Base-by-base conservation (phyloP, 2,888 invertebrate genomes). In the Phanerotoma sp. region DNA sequence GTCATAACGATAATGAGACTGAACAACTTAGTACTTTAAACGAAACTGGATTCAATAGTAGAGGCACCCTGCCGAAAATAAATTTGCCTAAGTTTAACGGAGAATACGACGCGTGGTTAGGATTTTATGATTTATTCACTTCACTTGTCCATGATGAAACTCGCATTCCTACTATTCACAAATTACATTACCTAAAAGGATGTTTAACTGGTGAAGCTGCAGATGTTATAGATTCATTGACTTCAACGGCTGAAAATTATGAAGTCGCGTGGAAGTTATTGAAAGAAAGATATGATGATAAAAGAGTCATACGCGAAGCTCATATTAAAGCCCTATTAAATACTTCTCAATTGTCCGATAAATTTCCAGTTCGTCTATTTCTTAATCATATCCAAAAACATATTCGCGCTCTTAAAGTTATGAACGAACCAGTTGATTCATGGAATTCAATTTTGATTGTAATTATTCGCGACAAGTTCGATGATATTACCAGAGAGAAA, bases 151-250 rank as follows among this genome's bases (percentile, higher is more conserved):
- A 49, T 20, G 45, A 58, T 11, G 54, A 51, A 11, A 6, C 20
- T 6, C 4, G 22, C 15, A 18, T 52, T 5, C n/a, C 51, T 2
- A 16, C 37, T 11, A 45, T 53, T 18, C 40, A 56, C 15, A 58
- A 53, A 42, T 41, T 58, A n/a, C 33, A 49, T n/a, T 53, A 53
- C 16, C 41, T 56, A 16, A 44, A 38, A 11, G 28, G 42, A 15
- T 44, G 32, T 20, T 25, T 56, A 3, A 38, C 30, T 13, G 50
- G 41, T 4, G 46, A 38, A 15, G 52, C 55, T 11, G 47, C 46
- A 1, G 35, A 53, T 1, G 30, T 53, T 7, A 50, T 47, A 11
- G 25, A 11, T 3, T 32, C 33, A 5, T 15, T 56, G 10, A 20
- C 16, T 10, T 18, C 30, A 5, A 33, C 51, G n/a, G 46, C 47